Evolutionary conservation across 2,888 invertebrate genomes (phyloP), one percentile per base, ranked within the genome.

Genomic region (Physocephala rufipes): DNA sequence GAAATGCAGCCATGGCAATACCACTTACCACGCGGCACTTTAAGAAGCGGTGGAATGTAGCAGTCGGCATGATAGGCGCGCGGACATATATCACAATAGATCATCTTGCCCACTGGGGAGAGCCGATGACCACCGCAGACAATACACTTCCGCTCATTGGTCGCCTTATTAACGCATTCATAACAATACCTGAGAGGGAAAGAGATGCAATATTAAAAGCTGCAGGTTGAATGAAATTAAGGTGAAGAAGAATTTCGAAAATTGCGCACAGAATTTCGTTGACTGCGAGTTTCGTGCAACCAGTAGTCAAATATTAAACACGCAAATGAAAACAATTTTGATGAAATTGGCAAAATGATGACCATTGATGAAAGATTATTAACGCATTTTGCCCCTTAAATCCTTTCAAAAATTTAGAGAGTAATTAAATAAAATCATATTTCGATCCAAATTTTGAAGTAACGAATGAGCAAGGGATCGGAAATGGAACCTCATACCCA

Each of bases 21-120:
- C 95, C 95, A 95, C 81, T 93, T 94, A 80, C 93, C 95, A 77
- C 92, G 90, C 2, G 95, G 95, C 82, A 91, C 91, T 89, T 93
- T 93, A 79, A 90, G 87, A 81, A 95, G 87, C 51, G 94, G 93
- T 53, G 97, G 97, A 84, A 94, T 93, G 82, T 96, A 91, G 85
- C 98, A 98, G 86, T 96, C 96, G 75, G 93, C 92, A 85, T 98
- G 97, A 87, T 95, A 96, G 67, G 95, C 95, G 69, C 96, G 90
- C 3, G 95, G 94, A 86, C 98, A 98, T 70, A 94, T 87, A 83
- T 96, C 95, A 85, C 97, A 98, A 65, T 93, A 90, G 61, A 96
- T 90, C 84, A 97, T 90, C 76, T 90, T 88, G 65, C 88, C 88
- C 53, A 85, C 82, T 1, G 89, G 88, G 58, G 87, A 83, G 36